Base-by-base conservation (phyloP, 92 coral and sea anemone genomes). In the Bergia puertoricense region DNA sequence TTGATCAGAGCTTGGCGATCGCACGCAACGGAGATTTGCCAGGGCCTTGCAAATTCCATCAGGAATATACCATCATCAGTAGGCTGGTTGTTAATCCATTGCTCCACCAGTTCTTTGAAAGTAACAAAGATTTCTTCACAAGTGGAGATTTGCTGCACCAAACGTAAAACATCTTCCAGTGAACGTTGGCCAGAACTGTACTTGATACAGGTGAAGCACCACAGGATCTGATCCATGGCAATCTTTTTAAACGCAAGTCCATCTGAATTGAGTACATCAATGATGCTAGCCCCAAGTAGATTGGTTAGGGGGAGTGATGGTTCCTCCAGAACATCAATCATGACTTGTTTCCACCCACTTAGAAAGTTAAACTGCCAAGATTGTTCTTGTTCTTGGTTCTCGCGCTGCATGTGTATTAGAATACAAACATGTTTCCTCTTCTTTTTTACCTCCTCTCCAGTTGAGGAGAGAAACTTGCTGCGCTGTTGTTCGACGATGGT, bases 131-230 rank as follows among this genome's bases (percentile, higher is more conserved):
- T 85, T 72, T 54, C 82, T 66, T 85, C 79, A 37, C 85, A 92
- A 2, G 91, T 92, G 9, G 86, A 89, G 76, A 97, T 82, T n/a
- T 67, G 76, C n/a, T 91, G 74, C 77, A 90, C 94, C 43, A 95
- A 84, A 8, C 48, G 59, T 10, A 94, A 72, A 71, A 94, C 87
- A 41, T 59, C 86, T 20, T 94, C 91, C 38, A 91, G 75, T 40
- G 90, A 30, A 2, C 94, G 95, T 76, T 92, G 92, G 36, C 37
- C 88, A 51, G 86, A 85, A 14, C 91, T 79, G 72, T 92, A 94
- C 77, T 95, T 97, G 86, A 97, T 93, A 81, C 99, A 92, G 11
- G 98, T 92, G 81, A 97, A 97, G 89, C 98, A 97, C 99, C 99
- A 97, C 36, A 92, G 89, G 44, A 97, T 85, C 79, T 97, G 94